A percentile compares a stretch with the other conserved stretches of the same genome.
phyloP scores from a whole-genome alignment of 1,140 invertebrate species.

The Brachionus angularis region DNA sequence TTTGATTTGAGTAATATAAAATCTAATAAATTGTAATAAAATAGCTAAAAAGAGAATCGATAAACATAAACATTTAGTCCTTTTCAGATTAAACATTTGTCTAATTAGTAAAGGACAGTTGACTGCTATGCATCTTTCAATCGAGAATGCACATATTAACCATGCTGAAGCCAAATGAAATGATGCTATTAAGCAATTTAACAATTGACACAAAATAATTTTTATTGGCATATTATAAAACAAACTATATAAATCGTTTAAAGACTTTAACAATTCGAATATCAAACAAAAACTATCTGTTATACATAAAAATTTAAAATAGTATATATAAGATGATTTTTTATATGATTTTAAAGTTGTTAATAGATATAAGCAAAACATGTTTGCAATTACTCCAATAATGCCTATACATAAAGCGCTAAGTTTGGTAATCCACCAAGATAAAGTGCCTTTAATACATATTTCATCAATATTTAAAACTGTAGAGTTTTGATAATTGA shows the following conservation, averaged over 20 bases:
- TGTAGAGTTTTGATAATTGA: too few relatives aligned
- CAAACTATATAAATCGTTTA: slow-evolving; percentile 11
- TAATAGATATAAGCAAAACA: slow-evolving; percentile 13
- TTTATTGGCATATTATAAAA: neutral
- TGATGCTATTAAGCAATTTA: slow-evolving; percentile 5
- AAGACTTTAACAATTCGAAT: slow-evolving; percentile 23
- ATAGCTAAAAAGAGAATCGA: neutral
- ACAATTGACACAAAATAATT: slow-evolving; percentile 23
- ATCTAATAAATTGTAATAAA: neutral
- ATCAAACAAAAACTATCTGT: slow-evolving; percentile 7
- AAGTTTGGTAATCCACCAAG: too few relatives aligned
- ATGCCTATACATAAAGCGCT: neutral
- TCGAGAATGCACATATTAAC: slow-evolving; percentile 26
- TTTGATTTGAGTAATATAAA: too few relatives aligned
- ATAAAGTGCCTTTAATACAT: too few relatives aligned
- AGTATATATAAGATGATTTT: slow-evolving; percentile 24
- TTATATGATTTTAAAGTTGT: neutral
- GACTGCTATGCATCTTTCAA: slow-evolving; percentile 8
- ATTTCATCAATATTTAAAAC: too few relatives aligned
- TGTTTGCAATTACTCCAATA: neutral
- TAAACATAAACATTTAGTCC: slow-evolving; percentile 17
- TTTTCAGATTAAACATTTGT: neutral
- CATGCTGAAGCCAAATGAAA: slow-evolving; percentile 22
- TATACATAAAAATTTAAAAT: slow-evolving; percentile 40
- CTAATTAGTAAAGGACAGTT: slow-evolving; percentile 17